Conservation (phyloP, 2,797 vertebrate genomes). For the Alfaro cultratus region DNA sequence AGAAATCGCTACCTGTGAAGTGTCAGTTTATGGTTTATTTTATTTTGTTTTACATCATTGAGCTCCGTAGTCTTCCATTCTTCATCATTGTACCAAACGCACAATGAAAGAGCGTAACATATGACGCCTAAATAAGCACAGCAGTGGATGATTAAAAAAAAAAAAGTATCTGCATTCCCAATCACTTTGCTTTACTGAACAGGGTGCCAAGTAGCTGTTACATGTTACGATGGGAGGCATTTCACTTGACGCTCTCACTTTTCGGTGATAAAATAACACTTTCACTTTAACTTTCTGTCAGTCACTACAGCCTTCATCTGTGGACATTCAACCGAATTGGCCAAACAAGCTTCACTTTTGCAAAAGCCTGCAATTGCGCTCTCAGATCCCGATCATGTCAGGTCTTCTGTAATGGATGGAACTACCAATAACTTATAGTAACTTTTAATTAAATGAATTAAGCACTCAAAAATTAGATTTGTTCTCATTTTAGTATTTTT, state of each 20-base stretch:
- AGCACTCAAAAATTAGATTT: neutral
- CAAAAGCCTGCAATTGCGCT: neutral
- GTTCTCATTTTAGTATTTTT: neutral
- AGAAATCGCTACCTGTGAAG: neutral
- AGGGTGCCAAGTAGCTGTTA: neutral
- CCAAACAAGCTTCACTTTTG: slow-evolving; percentile 28
- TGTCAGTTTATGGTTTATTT: neutral
- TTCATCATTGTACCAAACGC: neutral
- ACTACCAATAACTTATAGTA: neutral
- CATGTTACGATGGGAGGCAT: neutral
- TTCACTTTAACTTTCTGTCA: slow-evolving; percentile 25
- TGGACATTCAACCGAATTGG: slow-evolving; percentile 17
- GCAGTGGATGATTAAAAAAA: neutral
- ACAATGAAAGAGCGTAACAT: neutral
- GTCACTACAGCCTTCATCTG: slow-evolving; percentile 26
- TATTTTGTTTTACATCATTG: neutral
- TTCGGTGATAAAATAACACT: slow-evolving; percentile 27
- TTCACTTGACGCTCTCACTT: slow-evolving; percentile 27
- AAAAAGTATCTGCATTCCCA: neutral
- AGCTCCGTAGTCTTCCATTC: neutral
- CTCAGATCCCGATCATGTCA: neutral
- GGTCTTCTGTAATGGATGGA: neutral
- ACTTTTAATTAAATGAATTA: neutral
- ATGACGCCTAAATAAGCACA: neutral
- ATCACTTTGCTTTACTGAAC: slow-evolving; percentile 4